Evolutionary conservation across 2,888 invertebrate species (phyloP).

Genomic region (Eucera pruinosa): DNA sequence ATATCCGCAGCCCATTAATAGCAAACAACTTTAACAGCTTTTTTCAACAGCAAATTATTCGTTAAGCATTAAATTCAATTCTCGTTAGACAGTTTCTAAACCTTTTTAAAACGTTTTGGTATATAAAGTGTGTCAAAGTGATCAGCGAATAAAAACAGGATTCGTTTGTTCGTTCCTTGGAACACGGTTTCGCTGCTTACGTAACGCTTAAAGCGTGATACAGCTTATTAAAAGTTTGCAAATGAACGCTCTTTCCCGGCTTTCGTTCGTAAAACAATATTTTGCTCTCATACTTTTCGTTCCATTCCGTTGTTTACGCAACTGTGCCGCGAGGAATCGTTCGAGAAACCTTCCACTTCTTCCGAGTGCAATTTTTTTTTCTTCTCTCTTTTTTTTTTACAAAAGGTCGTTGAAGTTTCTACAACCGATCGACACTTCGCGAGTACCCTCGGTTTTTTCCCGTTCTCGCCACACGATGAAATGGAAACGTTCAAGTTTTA

Average conservation of each 20-base stretch:
- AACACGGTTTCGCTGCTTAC: neutral
- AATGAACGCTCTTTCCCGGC: no score
- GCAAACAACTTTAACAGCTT: no score
- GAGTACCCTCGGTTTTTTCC: neutral
- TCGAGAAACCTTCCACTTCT: slow-evolving; percentile 7
- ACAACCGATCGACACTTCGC: slow-evolving; percentile 10
- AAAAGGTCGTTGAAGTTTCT: slow-evolving; percentile 14
- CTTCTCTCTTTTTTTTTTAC: neutral
- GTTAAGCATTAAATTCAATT: no score
- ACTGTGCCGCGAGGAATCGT: neutral
- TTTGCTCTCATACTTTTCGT: neutral
- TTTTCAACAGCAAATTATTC: no score
- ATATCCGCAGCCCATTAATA: no score
- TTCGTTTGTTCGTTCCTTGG: neutral
- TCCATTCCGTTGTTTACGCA: slow-evolving; percentile 21
- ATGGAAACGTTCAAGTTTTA: slow-evolving; percentile 29
- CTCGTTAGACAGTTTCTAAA: neutral
- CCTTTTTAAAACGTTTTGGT: no score
- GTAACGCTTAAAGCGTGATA: slow-evolving; percentile 12
- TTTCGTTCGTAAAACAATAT: slow-evolving; percentile 5
- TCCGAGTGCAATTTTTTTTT: neutral
- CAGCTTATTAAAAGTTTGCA: slow-evolving; percentile 15
- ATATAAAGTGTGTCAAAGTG: neutral
- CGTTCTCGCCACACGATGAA: neutral
- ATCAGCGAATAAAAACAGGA: neutral